Evolutionary conservation across 2,113 vertebrate genomes (phyloP).

Genomic region (Sceloporus undulatus): DNA sequence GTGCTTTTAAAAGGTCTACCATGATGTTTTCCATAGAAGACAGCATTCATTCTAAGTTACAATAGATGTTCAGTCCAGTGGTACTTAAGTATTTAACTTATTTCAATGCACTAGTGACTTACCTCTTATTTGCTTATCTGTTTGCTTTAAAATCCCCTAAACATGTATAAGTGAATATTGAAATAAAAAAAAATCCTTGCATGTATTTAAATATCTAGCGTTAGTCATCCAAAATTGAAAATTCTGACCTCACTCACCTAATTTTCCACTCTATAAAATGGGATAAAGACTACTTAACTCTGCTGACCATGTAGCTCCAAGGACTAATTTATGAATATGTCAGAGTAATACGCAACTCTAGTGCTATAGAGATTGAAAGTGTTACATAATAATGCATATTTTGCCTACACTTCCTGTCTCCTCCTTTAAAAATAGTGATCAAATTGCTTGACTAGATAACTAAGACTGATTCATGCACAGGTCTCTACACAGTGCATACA

Average conservation of each 20-base stretch:
- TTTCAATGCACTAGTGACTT: conserved; percentile 18
- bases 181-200: conserved; percentile 20
- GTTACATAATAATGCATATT: conserved; percentile 6
- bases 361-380: conserved; percentile 31
- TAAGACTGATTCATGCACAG: neutral
- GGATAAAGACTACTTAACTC: conserved; percentile 32
- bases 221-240: conserved; percentile 7
- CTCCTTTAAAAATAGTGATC: conserved; percentile 11
- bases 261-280: conserved; percentile 24
- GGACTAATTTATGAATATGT: conserved; percentile 20
- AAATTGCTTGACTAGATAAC: conserved; percentile 9
- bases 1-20: neutral
- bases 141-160: conserved; percentile 24
- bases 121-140: conserved; percentile 35
- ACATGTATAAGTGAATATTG: conserved; percentile 16
- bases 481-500: neutral
- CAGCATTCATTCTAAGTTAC: neutral
- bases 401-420: neutral
- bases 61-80: neutral
- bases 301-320: neutral
- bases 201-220: conserved; percentile 29
- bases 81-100: conserved; percentile 8
- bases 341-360: neutral
- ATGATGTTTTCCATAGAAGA: neutral
- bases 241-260: conserved; percentile 15